Percentiles rank a stretch among this genome's conserved stretches.
Evolutionary conservation across 2,113 vertebrate species (phyloP).

Genomic region (Trachemys scripta): DNA sequence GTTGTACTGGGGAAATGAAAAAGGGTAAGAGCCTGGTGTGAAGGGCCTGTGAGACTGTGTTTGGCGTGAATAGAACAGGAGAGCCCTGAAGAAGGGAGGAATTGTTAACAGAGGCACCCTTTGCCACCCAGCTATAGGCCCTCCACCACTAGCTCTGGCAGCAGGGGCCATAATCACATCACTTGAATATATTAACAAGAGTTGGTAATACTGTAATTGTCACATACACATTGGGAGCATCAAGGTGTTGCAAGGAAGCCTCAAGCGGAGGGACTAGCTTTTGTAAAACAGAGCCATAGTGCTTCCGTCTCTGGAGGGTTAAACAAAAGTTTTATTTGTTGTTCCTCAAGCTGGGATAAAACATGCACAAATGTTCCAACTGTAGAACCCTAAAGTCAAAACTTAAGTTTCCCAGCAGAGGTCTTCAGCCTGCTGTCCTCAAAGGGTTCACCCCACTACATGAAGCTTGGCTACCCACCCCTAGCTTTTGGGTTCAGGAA

Average conservation of each 20-base stretch:
- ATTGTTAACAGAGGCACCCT: background rate
- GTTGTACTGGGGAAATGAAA: background rate
- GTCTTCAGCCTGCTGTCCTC: background rate
- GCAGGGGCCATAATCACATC: background rate
- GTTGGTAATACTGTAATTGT: background rate
- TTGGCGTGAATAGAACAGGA: background rate
- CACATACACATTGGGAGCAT: background rate
- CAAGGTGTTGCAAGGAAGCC: background rate
- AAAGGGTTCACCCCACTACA: background rate
- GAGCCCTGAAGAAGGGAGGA: background rate
- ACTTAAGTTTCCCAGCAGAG: background rate
- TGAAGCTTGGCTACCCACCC: background rate
- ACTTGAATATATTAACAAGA: background rate
- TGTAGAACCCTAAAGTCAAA: background rate
- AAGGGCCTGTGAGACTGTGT: background rate
- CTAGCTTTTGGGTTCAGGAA: background rate
- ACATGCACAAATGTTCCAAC: background rate
- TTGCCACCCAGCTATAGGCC: background rate
- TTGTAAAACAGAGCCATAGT: background rate
- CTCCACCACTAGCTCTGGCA: background rate
- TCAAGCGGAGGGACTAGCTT: background rate
- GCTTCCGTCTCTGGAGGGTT: background rate
- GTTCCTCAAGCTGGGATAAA: background rate
- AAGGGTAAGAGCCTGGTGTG: background rate
- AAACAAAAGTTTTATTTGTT: background rate